A percentile compares a stretch with the other conserved stretches of the same genome.
Conservation (phyloP, 2,797 vertebrate species). For the Prionace glauca region DNA sequence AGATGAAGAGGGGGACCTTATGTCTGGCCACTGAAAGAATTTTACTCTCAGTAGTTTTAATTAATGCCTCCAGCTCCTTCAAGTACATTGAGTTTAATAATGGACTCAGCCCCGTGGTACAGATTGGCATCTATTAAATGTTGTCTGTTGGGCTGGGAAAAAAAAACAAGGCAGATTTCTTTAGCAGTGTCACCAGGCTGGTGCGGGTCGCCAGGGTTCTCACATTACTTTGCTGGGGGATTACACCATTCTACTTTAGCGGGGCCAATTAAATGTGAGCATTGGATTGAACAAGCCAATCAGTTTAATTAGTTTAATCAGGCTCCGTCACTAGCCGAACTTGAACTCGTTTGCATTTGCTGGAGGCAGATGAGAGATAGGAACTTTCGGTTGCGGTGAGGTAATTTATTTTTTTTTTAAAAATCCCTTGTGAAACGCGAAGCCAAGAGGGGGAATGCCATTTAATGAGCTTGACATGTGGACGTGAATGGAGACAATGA, state of each 20-base stretch:
- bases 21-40: conserved; percentile 29
- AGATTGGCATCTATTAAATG: conserved; percentile 36
- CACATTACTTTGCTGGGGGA: conserved; percentile 10
- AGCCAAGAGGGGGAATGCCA: not conserved
- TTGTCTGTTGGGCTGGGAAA: conserved; percentile 1
- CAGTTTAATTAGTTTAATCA: conserved; percentile 24
- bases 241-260: conserved; percentile 13
- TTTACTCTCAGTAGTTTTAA: conserved; percentile 9
- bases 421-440: not conserved
- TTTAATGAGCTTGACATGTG: conserved; percentile 29
- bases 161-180: not conserved
- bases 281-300: not conserved
- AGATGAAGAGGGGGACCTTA: not conserved
- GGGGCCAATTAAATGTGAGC: not conserved
- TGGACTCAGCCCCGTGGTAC: not conserved
- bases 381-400: not conserved
- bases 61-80: conserved; percentile 29
- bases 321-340: not conserved
- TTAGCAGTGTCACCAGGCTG: not conserved
- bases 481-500: not conserved
- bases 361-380: not conserved
- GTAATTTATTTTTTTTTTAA: not conserved
- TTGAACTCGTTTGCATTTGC: conserved; percentile 1
- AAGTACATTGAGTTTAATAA: not conserved
- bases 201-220: not conserved